A percentile compares a stretch with the other conserved stretches of the same genome.
Conservation (phyloP, 2,888 invertebrate genomes). For the Lycia hirtaria region DNA sequence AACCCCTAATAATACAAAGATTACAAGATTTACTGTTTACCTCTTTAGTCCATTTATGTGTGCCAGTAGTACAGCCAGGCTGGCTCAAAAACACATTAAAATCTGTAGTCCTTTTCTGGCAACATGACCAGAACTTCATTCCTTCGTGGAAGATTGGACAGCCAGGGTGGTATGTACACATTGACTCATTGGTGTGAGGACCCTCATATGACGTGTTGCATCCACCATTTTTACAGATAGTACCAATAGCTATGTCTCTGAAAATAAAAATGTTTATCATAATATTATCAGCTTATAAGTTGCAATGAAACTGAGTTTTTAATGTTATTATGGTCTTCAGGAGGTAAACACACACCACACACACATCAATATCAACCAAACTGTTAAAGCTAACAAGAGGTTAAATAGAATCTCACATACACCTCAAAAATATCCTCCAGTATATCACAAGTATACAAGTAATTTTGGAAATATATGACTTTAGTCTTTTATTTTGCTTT, state of each 20-base stretch:
- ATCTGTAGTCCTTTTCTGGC: constrained; percentile 96
- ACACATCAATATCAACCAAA: too few species aligned
- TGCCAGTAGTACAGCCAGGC: constrained; percentile 94
- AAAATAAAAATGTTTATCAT: constrained; percentile 29
- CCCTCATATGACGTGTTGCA: constrained; percentile 90
- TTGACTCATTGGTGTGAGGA: constrained; percentile 84
- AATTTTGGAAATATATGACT: too few species aligned
- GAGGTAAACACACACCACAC: too few species aligned
- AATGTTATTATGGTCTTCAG: too few species aligned
- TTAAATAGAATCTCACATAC: too few species aligned
- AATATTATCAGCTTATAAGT: too few species aligned
- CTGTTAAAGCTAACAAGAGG: too few species aligned
- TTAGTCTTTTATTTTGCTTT: too few species aligned
- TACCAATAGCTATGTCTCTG: constrained; percentile 88
- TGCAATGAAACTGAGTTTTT: too few species aligned
- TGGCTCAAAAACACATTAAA: constrained; percentile 97
- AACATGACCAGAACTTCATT: constrained; percentile 98
- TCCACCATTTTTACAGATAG: constrained; percentile 93
- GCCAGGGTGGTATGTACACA: constrained; percentile 94
- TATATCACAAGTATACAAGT: too few species aligned
- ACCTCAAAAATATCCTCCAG: too few species aligned
- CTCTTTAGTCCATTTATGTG: constrained; percentile 94
- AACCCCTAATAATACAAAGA: too few species aligned
- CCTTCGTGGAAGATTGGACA: constrained; percentile 98
- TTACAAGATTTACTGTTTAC: constrained; percentile 60